Percentiles rank a stretch among this genome's conserved stretches.
phyloP scores from a whole-genome alignment of 2,797 vertebrate species.

The Neoniphon sammara region DNA sequence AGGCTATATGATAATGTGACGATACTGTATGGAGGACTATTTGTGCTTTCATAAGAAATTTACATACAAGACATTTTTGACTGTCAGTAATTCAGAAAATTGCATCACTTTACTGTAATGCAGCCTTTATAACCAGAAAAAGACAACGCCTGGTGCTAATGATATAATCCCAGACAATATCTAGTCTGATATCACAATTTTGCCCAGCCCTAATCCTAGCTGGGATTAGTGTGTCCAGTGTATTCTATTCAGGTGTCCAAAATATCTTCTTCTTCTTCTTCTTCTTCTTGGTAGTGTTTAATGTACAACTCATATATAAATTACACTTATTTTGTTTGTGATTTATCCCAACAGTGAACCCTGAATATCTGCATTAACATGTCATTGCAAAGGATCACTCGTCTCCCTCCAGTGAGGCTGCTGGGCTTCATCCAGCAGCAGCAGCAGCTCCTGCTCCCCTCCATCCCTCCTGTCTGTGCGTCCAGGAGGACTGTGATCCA shows the following conservation, averaged over 20 bases:
- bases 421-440: constrained; percentile 49
- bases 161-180: too few species aligned
- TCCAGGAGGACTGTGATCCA: constrained; percentile 60
- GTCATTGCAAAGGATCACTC: constrained; percentile 58
- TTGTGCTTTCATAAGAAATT: too few species aligned
- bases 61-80: too few species aligned
- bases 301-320: not conserved
- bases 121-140: too few species aligned
- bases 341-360: constrained; percentile 44
- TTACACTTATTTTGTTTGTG: constrained; percentile 2
- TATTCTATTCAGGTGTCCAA: not conserved
- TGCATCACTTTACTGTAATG: too few species aligned
- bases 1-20: too few species aligned
- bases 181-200: too few species aligned
- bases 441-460: constrained; percentile 35
- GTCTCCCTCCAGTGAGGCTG: constrained; percentile 49
- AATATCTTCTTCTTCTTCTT: too few species aligned
- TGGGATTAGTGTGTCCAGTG: not conserved
- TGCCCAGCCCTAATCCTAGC: too few species aligned
- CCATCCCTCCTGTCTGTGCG: constrained; percentile 23
- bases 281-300: not conserved
- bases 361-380: constrained; percentile 44
- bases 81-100: too few species aligned
- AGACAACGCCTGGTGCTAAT: too few species aligned
- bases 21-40: too few species aligned